Conservation (phyloP, 2,113 vertebrate species). For the Pseudorhombus dupliciocellatus region DNA sequence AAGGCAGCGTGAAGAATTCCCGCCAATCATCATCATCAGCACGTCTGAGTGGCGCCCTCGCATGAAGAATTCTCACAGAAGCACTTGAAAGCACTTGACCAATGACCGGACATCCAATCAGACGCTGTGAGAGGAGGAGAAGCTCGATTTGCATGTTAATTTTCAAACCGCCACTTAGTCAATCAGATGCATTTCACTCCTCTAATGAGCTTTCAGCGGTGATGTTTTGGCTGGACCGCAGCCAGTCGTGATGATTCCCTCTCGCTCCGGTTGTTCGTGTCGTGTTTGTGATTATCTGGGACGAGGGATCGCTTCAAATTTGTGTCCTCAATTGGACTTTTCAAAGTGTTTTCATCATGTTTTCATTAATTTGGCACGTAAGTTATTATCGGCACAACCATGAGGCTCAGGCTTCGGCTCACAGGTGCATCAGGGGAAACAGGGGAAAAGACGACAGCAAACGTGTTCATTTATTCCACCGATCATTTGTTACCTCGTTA, state of each 20-base stretch:
- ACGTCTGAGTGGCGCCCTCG: neutral
- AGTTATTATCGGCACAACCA: neutral
- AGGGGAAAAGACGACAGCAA: neutral
- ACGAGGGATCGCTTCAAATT: neutral
- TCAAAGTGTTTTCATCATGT: neutral
- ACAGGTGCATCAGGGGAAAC: neutral
- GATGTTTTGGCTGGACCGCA: neutral
- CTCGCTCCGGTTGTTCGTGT: no score
- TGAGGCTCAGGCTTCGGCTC: neutral
- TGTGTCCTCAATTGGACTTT: neutral
- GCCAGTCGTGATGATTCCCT: neutral
- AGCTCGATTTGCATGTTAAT: slow-evolving; percentile 46
- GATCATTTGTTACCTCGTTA: no score
- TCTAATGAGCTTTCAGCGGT: slow-evolving; percentile 33
- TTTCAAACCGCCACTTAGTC: slow-evolving; percentile 30
- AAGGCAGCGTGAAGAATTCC: slow-evolving; percentile 29
- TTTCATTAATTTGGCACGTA: neutral
- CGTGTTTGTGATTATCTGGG: neutral
- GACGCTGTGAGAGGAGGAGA: slow-evolving; percentile 15
- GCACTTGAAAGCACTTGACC: slow-evolving; percentile 40
- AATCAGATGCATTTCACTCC: slow-evolving; percentile 18
- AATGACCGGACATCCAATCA: neutral
- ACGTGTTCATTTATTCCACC: no score
- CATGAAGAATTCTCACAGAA: slow-evolving; percentile 31
- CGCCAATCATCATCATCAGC: neutral